These are phyloP conservation scores for Hydropsyche tenuis DNA, from an alignment of 1,140 invertebrate genomes.

Conservation along the genomic window DNA sequence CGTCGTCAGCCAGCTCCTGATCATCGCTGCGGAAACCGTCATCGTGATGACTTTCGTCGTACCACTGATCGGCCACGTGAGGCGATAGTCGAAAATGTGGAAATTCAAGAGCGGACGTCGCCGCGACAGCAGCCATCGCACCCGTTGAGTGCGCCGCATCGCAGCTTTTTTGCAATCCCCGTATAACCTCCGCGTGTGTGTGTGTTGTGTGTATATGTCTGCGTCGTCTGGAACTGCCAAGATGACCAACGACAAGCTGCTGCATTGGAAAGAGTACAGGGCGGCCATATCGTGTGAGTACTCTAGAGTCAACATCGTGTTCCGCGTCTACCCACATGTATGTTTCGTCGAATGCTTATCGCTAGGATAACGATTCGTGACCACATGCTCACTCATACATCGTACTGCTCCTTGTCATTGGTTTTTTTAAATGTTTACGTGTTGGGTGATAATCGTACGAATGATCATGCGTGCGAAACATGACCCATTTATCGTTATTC, in stretches of 20 bases:
- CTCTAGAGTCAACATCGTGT: too few species aligned
- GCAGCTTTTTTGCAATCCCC: too few species aligned
- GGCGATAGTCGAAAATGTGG: neutral
- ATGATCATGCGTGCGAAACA: constrained; percentile 16
- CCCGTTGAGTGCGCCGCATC: neutral
- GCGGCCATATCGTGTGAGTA: constrained; percentile 62
- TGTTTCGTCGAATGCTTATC: too few species aligned
- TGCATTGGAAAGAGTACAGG: constrained; percentile 64
- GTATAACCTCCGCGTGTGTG: too few species aligned
- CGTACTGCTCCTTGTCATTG: too few species aligned
- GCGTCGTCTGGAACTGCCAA: constrained; percentile 10
- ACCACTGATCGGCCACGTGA: neutral
- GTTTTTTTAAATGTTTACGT: too few species aligned
- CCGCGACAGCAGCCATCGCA: neutral
- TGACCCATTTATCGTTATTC: neutral
- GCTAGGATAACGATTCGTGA: too few species aligned
- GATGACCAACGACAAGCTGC: constrained; percentile 61
- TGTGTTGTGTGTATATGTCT: too few species aligned
- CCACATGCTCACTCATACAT: too few species aligned
- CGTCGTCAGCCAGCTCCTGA: neutral
- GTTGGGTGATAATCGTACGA: too few species aligned
- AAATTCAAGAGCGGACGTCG: constrained; percentile 5
- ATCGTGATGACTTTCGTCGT: neutral
- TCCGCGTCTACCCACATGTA: too few species aligned
- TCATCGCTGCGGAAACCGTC: neutral